Evolutionary conservation across 1,140 invertebrate species (phyloP).

Genomic region (Aphis craccivora): DNA sequence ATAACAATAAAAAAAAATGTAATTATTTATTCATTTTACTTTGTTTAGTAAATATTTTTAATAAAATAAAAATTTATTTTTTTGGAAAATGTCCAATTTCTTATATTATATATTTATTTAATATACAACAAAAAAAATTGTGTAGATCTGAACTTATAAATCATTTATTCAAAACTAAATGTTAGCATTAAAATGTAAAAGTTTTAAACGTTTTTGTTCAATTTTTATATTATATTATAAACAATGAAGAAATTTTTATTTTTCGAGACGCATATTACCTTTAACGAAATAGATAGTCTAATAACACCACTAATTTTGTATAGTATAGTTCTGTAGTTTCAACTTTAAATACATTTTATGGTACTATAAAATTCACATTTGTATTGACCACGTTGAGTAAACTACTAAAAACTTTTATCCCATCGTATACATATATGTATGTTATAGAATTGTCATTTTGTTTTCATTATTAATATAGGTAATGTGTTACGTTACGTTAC

Average conservation of each 20-base stretch:
- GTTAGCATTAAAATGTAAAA: too few relatives aligned
- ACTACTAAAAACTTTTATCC: neutral
- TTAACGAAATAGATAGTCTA: neutral
- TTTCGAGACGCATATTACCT: neutral
- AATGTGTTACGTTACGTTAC: neutral
- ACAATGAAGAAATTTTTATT: neutral
- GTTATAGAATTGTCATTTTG: neutral
- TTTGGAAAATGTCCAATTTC: too few relatives aligned
- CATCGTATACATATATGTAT: neutral
- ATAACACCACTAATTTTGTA: neutral
- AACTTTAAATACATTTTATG: neutral
- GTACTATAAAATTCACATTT: neutral
- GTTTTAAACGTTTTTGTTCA: too few relatives aligned
- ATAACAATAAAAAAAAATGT: too few relatives aligned
- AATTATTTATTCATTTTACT: too few relatives aligned
- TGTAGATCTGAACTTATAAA: too few relatives aligned
- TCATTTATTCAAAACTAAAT: too few relatives aligned
- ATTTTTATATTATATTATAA: too few relatives aligned
- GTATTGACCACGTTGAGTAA: neutral
- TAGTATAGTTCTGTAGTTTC: neutral
- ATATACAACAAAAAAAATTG: too few relatives aligned
- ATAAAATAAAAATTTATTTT: too few relatives aligned
- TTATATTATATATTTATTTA: too few relatives aligned
- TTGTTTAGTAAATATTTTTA: too few relatives aligned
- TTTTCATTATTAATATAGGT: constrained; percentile 6